Conservation (phyloP, 2,797 vertebrate genomes). For the Telmatherina bonti region DNA sequence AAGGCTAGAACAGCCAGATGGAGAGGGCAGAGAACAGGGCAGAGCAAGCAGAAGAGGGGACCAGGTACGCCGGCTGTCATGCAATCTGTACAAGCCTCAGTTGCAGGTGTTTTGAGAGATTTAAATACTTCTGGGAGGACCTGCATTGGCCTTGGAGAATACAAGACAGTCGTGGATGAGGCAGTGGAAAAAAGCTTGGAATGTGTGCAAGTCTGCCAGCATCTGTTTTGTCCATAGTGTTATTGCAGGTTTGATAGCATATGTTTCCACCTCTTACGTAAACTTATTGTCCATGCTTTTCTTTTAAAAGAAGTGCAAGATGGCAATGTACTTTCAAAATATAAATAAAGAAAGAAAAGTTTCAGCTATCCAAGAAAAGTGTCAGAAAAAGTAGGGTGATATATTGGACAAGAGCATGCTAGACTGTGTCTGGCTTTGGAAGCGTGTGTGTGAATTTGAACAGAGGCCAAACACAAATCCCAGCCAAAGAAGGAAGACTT, state of each 20-base stretch:
- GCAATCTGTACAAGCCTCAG: conserved; percentile 46
- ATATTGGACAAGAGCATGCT: conserved; percentile 31
- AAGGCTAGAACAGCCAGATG: conserved; percentile 65
- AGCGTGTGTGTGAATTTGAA: conserved; percentile 57
- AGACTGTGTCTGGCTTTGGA: conserved; percentile 41
- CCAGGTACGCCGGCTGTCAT: conserved; percentile 52
- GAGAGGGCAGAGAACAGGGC: conserved; percentile 60
- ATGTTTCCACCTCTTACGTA: conserved; percentile 13
- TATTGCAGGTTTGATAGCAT: conserved; percentile 17
- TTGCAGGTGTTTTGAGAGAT: conserved; percentile 60
- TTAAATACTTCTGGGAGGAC: conserved; percentile 43
- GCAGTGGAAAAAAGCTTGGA: conserved; percentile 31
- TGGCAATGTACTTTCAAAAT: conserved; percentile 26
- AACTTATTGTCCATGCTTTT: background rate
- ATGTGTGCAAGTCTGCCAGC: conserved; percentile 29
- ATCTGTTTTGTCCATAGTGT: conserved; percentile 45
- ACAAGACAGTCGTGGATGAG: conserved; percentile 24
- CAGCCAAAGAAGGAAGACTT: conserved; percentile 76
- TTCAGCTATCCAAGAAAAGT: conserved; percentile 23
- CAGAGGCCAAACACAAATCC: conserved; percentile 64
- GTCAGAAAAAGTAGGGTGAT: conserved; percentile 43
- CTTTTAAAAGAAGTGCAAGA: conserved; percentile 20
- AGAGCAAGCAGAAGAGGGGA: conserved; percentile 32
- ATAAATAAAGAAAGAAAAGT: background rate
- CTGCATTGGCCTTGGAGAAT: conserved; percentile 27